These are phyloP conservation scores for Pedetes capensis DNA, from an alignment of 2,113 vertebrate species.

Conservation along the genomic window DNA sequence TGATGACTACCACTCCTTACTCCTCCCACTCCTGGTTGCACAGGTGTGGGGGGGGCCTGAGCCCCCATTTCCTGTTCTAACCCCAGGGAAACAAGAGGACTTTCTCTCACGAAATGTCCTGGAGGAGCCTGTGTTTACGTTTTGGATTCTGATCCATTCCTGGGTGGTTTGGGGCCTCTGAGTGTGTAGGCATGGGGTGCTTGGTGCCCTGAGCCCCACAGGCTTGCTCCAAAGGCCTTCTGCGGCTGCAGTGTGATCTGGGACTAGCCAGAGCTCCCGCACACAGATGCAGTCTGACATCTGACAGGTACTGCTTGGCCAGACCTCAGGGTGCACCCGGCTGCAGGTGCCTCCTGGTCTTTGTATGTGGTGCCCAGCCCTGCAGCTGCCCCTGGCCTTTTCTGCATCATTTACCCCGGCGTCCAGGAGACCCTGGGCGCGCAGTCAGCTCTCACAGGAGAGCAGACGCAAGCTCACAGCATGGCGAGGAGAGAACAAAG, in stretches of 20 bases:
- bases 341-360: fast-evolving
- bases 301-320: fast-evolving
- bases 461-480: not conserved
- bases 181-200: fast-evolving
- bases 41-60: not conserved
- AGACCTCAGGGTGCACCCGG: fast-evolving
- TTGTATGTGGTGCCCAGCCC: fast-evolving
- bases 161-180: not conserved
- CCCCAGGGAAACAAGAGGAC: not conserved
- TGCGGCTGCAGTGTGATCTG: not conserved
- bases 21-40: not conserved
- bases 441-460: not conserved
- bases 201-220: too few species aligned
- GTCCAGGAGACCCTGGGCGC: not conserved
- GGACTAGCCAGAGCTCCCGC: not conserved
- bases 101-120: not conserved
- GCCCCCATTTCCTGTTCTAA: not conserved
- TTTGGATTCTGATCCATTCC: too few species aligned
- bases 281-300: fast-evolving
- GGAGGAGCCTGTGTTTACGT: not conserved
- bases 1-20: not conserved
- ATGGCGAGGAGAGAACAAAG: not conserved
- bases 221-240: not conserved
- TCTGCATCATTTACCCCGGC: fast-evolving
- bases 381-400: fast-evolving